phyloP scores from a whole-genome alignment of 2,113 vertebrate species.

The Sisor rabdophorus region DNA sequence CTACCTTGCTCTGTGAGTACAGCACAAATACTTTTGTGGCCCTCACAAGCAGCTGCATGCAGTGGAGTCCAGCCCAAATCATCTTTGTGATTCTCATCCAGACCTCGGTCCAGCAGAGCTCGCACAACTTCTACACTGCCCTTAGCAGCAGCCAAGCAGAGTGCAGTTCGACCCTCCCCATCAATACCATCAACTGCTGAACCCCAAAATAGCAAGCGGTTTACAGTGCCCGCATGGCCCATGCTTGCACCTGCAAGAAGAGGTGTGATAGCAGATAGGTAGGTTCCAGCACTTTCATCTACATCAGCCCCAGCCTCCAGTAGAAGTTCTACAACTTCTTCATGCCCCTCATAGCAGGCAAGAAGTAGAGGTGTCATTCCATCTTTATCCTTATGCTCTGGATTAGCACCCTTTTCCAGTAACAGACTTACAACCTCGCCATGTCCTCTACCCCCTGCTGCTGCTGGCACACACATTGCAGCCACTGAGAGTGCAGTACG shows the following conservation, averaged over 20 bases:
- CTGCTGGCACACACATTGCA: slow-evolving; percentile 70
- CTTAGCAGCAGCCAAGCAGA: slow-evolving; percentile 70
- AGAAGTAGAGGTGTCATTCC: slow-evolving; percentile 75
- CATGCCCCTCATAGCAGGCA: slow-evolving; percentile 74
- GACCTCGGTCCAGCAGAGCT: slow-evolving; percentile 70
- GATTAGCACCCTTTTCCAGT: slow-evolving; percentile 69
- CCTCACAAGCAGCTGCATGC: slow-evolving; percentile 75
- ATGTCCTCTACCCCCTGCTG: slow-evolving; percentile 60
- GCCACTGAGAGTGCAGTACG: slow-evolving; percentile 73
- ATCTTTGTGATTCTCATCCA: slow-evolving; percentile 80
- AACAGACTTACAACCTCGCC: slow-evolving; percentile 67
- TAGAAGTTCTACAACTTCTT: slow-evolving; percentile 72
- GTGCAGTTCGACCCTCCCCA: slow-evolving; percentile 71
- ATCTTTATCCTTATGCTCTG: slow-evolving; percentile 69
- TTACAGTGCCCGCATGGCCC: slow-evolving; percentile 70
- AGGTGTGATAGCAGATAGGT: slow-evolving; percentile 61
- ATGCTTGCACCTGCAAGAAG: slow-evolving; percentile 73
- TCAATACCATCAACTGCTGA: slow-evolving; percentile 73
- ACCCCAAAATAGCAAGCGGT: slow-evolving; percentile 74
- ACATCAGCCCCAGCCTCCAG: slow-evolving; percentile 74
- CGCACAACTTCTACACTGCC: slow-evolving; percentile 69
- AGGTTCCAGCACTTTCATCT: slow-evolving; percentile 65
- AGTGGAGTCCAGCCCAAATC: slow-evolving; percentile 77
- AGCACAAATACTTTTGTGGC: slow-evolving; percentile 68
- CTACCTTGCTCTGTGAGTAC: slow-evolving; percentile 70